These are phyloP conservation scores for Pseudococcus jackbeardsleyi DNA, from an alignment of 2,888 invertebrate genomes.

Conservation along the genomic window DNA sequence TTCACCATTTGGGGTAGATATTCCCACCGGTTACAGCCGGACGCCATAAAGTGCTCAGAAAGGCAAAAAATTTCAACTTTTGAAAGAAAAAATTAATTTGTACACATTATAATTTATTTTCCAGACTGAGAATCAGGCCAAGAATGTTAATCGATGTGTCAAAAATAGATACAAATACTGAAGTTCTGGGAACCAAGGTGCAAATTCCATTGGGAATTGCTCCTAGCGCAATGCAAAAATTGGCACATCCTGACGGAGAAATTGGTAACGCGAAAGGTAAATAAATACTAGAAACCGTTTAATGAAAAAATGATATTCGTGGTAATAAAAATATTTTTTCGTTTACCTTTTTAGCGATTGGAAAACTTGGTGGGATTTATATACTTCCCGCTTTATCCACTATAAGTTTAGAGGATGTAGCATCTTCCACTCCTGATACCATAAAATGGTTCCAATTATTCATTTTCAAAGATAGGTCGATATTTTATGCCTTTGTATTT, in stretches of 20 bases:
- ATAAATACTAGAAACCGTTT: too few species aligned
- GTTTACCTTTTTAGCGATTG: constrained; percentile 77
- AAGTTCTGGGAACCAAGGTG: constrained; percentile 77
- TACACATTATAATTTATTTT: background rate
- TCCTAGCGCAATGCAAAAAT: constrained; percentile 91
- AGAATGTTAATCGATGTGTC: constrained; percentile 83
- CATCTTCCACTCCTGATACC: constrained; percentile 80
- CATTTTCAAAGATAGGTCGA: constrained; percentile 85
- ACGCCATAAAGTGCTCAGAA: too few species aligned
- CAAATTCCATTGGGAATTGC: constrained; percentile 85
- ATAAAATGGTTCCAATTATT: constrained; percentile 94
- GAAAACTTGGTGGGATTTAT: constrained; percentile 80
- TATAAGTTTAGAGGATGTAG: constrained; percentile 89
- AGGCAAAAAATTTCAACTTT: too few species aligned
- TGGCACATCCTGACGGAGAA: constrained; percentile 93
- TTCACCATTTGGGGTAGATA: too few species aligned
- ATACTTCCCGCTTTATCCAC: constrained; percentile 90
- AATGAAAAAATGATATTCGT: too few species aligned
- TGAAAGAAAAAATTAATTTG: too few species aligned
- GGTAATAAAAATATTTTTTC: background rate
- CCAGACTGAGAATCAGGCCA: constrained; percentile 84
- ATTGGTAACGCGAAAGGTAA: constrained; percentile 83
- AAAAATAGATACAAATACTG: constrained; percentile 75
- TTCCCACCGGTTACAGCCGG: too few species aligned
- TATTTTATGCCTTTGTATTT: background rate